Percentiles rank a stretch among this genome's conserved stretches.
These are phyloP conservation scores for Chamaetylas fuelleborni DNA, from an alignment of 2,113 vertebrate species.

Conservation along the genomic window DNA sequence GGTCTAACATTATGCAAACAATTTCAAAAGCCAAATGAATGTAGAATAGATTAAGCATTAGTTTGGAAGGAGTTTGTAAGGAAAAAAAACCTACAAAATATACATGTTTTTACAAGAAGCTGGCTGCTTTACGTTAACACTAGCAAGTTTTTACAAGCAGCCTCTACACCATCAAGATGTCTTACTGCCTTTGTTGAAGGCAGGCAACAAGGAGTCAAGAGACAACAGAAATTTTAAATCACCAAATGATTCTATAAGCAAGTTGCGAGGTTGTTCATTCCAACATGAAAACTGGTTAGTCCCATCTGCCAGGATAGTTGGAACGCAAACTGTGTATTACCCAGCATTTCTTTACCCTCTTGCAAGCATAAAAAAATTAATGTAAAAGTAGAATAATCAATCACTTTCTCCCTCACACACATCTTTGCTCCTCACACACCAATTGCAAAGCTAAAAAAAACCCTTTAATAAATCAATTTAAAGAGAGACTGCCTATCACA, in stretches of 20 bases:
- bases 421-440: neutral
- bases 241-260: neutral
- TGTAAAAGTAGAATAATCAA: neutral
- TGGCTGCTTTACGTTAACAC: neutral
- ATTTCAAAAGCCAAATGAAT: constrained; percentile 4
- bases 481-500: neutral
- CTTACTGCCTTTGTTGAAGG: neutral
- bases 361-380: neutral
- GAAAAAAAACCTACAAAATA: neutral
- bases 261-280: neutral
- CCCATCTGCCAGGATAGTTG: neutral
- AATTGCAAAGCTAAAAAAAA: neutral
- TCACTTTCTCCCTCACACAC: neutral
- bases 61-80: neutral
- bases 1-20: neutral
- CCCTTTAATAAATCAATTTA: neutral
- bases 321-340: neutral
- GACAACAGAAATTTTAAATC: neutral
- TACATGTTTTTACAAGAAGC: neutral
- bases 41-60: neutral
- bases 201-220: neutral
- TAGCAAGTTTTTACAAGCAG: neutral
- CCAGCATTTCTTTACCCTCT: neutral
- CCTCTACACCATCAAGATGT: neutral
- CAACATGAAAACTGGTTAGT: neutral